Percentiles rank a stretch among this genome's conserved stretches.
Conservation (phyloP, 2,113 vertebrate genomes). For the Cyphomyrus plagiostoma region DNA sequence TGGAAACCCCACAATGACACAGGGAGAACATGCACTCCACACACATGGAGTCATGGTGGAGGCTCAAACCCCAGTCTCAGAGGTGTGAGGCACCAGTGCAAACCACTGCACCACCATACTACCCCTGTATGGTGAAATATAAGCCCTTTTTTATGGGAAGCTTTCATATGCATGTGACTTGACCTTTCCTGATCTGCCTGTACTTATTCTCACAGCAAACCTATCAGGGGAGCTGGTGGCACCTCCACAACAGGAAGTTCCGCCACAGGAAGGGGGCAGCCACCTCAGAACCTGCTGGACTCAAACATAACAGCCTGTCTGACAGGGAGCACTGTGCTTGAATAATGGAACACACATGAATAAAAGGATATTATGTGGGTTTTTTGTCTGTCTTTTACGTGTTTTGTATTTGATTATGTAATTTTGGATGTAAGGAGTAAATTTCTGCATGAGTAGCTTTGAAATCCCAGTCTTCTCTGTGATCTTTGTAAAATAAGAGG, state of each 20-base stretch:
- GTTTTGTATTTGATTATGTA: not conserved
- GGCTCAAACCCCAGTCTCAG: not conserved
- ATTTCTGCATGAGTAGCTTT: not conserved
- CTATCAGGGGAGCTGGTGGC: not conserved
- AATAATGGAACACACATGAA: not conserved
- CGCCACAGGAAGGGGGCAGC: not conserved
- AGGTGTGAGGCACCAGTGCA: not conserved
- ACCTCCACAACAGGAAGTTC: not conserved
- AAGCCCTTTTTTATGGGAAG: not conserved
- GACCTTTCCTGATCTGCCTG: not conserved
- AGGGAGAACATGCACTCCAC: not conserved
- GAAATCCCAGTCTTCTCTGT: not conserved
- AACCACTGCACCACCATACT: not conserved
- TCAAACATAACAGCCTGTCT: not conserved
- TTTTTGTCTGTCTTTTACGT: not conserved
- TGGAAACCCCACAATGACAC: not conserved
- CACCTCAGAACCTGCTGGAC: not conserved
- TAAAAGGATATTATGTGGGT: not conserved
- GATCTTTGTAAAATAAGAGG: not conserved
- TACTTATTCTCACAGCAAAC: not conserved
- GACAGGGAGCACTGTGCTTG: not conserved
- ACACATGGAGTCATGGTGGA: not conserved
- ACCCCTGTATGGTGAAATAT: not conserved
- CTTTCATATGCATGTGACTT: not conserved
- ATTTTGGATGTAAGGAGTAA: not conserved